Percentiles rank a stretch among this genome's conserved stretches.
Conservation (phyloP, 1,140 invertebrate genomes). For the Drosophila nigrodunni region DNA sequence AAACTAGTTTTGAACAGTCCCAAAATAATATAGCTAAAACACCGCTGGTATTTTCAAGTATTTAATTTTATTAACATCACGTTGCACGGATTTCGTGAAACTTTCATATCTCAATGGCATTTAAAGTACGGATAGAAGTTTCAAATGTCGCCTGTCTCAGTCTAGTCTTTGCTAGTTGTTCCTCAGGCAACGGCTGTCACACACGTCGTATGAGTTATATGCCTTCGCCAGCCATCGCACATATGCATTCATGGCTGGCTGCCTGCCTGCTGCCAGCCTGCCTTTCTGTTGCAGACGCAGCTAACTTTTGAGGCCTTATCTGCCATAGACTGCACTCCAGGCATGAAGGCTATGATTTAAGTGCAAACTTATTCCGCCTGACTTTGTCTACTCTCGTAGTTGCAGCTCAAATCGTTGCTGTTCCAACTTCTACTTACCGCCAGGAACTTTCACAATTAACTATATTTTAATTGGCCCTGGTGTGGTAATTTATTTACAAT, state of each 20-base stretch:
- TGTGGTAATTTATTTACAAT: conserved; percentile 62
- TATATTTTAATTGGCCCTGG: conserved; percentile 60
- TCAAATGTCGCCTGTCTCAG: conserved; percentile 17
- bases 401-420: conserved; percentile 2
- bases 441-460: conserved; percentile 61
- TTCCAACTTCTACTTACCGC: conserved; percentile 41
- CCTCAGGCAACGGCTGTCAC: conserved; percentile 49
- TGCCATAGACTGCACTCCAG: conserved; percentile 56
- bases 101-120: conserved; percentile 40
- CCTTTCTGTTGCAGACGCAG: conserved; percentile 23
- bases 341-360: conserved; percentile 59
- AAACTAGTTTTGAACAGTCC: neutral
- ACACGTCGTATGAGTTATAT: conserved; percentile 65
- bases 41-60: conserved; percentile 21
- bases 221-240: conserved; percentile 43
- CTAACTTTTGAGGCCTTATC: conserved; percentile 63
- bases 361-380: conserved; percentile 51
- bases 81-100: conserved; percentile 11
- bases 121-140: conserved; percentile 25
- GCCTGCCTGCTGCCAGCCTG: neutral
- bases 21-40: neutral
- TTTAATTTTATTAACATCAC: conserved; percentile 37
- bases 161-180: conserved; percentile 8
- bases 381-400: conserved; percentile 32
- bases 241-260: conserved; percentile 37